Base-by-base conservation (phyloP, 2,113 vertebrate genomes). In the Hoplias malabaricus region DNA sequence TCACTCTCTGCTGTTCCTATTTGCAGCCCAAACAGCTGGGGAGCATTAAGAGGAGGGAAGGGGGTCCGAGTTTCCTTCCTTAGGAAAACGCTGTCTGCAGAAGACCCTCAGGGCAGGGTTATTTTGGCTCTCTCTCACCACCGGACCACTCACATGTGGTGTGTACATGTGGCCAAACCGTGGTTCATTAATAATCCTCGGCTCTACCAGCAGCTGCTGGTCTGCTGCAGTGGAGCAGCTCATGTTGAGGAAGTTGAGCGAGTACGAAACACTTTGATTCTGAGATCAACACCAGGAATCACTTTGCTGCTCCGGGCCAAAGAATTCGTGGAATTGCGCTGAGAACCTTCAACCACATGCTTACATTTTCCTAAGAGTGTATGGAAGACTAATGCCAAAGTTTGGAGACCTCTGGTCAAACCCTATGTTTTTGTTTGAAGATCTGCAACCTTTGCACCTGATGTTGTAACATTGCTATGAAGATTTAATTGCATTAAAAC, bases 21-120 rank as follows among this genome's bases (percentile, higher is more conserved):
- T 80, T 85, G 76, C 68, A 75, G 77, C 16, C 23, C 69, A 67
- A 84, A 81, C 84, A 84, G 82, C 84, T 84, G 84, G 82, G 76
- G 33, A 36, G 59, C 75, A 86, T 86, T 86, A 86, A 78, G 29
- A 67, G 65, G 50, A 73, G 75, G 73, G 61, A 73, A 79, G 73
- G 68, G 78, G 84, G 75, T 78, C 62, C 31, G 36, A 77, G 77
- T 83, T 85, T 83, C 81, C 84, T 83, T 79, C 82, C 79, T 83
- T 82, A 80, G 84, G 76, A 81, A 81, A 72, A 83, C 29, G 48
- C 48, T 76, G 72, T 83, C 84, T 81, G 70, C 71, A 38, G 61
- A 70, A 73, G 59, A 70, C 66, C 81, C 84, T 56, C 56, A 59
- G 81, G 81, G 36, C 78, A 80, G 75, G 23, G 36, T 73, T 80